Conservation (phyloP, 2,113 vertebrate genomes). For the Amphilophus citrinellus region DNA sequence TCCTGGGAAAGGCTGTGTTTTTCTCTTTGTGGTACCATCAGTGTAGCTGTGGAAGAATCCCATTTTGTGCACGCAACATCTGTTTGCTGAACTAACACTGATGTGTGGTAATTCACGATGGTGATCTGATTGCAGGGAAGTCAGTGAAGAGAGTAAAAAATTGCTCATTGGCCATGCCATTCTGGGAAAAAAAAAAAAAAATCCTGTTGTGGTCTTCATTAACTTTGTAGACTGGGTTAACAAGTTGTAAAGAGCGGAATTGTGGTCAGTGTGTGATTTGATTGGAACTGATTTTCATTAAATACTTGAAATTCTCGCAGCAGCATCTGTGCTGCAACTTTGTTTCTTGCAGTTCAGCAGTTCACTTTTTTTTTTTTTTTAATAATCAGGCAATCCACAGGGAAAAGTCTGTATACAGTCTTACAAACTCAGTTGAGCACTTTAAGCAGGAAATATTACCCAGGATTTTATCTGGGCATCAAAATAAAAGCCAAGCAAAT, state of each 20-base stretch:
- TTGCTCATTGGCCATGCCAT: too few relatives aligned
- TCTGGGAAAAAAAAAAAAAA: too few relatives aligned
- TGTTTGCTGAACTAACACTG: neutral
- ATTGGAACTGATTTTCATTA: neutral
- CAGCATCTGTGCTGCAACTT: neutral
- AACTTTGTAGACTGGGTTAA: neutral
- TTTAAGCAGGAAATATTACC: neutral
- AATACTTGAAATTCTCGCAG: neutral
- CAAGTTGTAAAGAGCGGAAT: neutral
- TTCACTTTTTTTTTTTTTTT: neutral
- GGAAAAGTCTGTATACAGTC: fast-evolving
- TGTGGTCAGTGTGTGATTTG: neutral
- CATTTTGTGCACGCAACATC: neutral
- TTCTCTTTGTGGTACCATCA: conserved; percentile 7
- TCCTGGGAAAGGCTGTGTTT: conserved; percentile 6
- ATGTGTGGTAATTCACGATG: neutral
- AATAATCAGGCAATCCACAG: too few relatives aligned
- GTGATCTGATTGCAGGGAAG: neutral
- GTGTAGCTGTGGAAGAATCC: neutral
- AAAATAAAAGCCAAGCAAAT: neutral
- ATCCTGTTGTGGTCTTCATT: too few relatives aligned
- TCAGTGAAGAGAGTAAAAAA: neutral
- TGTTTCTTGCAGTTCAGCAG: neutral
- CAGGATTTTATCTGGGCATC: neutral
- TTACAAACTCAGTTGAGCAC: neutral